Conservation (phyloP, 2,113 vertebrate genomes). For the Sula dactylatra region DNA sequence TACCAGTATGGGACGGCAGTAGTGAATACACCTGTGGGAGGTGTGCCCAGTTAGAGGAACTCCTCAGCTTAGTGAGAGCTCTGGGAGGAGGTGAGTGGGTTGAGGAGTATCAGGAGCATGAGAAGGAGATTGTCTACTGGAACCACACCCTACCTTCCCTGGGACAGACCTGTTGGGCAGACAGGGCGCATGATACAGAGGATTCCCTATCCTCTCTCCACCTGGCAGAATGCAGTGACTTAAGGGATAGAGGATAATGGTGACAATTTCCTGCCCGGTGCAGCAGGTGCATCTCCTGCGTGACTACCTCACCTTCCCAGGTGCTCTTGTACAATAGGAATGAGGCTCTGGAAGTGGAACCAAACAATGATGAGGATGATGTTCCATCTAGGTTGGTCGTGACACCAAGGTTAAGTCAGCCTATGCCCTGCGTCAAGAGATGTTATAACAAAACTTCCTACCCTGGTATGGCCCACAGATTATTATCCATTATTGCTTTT, state of each 20-base stretch:
- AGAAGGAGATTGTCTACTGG: background rate
- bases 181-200: background rate
- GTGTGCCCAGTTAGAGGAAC: background rate
- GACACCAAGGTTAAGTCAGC: background rate
- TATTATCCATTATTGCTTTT: background rate
- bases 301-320: background rate
- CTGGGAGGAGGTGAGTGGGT: background rate
- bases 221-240: background rate
- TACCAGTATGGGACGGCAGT: background rate
- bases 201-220: background rate
- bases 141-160: background rate
- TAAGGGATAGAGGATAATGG: background rate
- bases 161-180: background rate
- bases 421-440: background rate
- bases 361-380: background rate
- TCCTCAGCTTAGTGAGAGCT: background rate
- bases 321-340: background rate
- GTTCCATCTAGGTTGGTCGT: background rate
- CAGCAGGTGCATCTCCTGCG: background rate
- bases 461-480: background rate
- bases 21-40: background rate
- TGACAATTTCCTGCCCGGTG: fast-evolving
- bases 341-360: background rate
- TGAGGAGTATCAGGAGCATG: background rate
- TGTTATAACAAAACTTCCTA: background rate